A percentile compares a stretch with the other conserved stretches of the same genome.
These are phyloP conservation scores for Latrodectus geometricus DNA, from an alignment of 1,140 invertebrate genomes.

Conservation along the genomic window DNA sequence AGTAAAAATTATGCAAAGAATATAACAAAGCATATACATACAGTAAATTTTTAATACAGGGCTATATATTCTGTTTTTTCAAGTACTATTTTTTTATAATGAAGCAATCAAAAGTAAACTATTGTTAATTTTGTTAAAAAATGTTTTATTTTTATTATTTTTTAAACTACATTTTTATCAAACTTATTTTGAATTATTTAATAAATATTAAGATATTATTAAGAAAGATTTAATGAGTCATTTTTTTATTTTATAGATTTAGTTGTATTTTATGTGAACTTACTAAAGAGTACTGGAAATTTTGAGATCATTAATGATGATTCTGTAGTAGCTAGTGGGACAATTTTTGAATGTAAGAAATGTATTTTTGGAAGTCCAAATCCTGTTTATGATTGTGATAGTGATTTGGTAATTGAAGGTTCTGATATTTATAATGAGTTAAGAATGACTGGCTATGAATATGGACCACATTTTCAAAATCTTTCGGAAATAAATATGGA, in stretches of 20 bases:
- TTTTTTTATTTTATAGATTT: not conserved
- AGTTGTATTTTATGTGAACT: not conserved
- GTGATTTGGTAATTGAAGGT: not conserved
- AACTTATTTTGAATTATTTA: too few relatives aligned
- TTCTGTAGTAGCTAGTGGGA: conserved; percentile 8
- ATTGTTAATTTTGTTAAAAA: too few relatives aligned
- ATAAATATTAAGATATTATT: too few relatives aligned
- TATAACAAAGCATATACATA: too few relatives aligned
- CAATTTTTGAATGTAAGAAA: not conserved
- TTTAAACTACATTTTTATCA: too few relatives aligned
- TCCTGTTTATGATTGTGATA: not conserved
- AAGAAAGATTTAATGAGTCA: not conserved
- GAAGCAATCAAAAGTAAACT: too few relatives aligned
- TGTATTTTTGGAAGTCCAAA: not conserved
- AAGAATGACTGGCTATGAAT: conserved; percentile 73
- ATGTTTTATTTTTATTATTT: too few relatives aligned
- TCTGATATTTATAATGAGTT: conserved; percentile 73
- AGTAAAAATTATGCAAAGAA: too few relatives aligned
- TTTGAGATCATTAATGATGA: conserved; percentile 33
- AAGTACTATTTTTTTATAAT: too few relatives aligned
- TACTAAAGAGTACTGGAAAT: not conserved
- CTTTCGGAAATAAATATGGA: conserved; percentile 63
- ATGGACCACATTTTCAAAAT: conserved; percentile 72
- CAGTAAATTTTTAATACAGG: too few relatives aligned
- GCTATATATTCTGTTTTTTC: too few relatives aligned